Evolutionary conservation across 2,888 invertebrate species (phyloP), one percentile per base, ranked within the genome.

Genomic region (Epiblema foenella): DNA sequence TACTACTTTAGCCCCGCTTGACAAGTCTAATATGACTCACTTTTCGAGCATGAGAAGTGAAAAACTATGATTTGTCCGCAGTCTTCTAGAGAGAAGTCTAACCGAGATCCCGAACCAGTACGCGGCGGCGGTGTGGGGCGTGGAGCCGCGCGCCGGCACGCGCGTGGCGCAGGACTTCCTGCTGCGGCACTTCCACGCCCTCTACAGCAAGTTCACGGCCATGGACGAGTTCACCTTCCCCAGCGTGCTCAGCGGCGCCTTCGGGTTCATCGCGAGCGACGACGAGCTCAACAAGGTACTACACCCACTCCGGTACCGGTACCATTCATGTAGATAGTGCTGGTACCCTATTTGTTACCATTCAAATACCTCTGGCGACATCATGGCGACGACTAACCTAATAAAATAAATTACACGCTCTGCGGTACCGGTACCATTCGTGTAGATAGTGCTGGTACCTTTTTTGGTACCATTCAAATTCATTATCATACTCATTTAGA

Each of bases 111-210:
- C 93, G 0, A 89, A 88, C 74, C 93, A 93, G 74, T 89, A 92
- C 81, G 90, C 92, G 0, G 80, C 85, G 0, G 82, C 85, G 0
- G 87, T 81, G 18, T 94, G 94, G 94, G 79, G 83, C 64, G 87
- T 91, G 29, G 89, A 89, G 18, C 82, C 89, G 0, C 85, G 88
- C 0, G 12, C 81, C 0, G 91, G 94, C 60, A 96, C 96, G 74
- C 94, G 95, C 0, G 89, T 97, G 20, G 98, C 98, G 0, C 97
- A 97, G 81, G 94, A 95, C 77, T 97, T 95, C 83, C 90, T 98
- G 8, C 90, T 96, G 18, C 94, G 94, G 24, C 94, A 97, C 85
- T 98, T 97, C 95, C 85, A 93, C 9, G 89, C 93, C 1, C 94
- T 97, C 0, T 84, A 89, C 79, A 73, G 62, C 20, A 85, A 79